Base-by-base conservation (phyloP, 1,140 invertebrate genomes). In the Gryon sp. region DNA sequence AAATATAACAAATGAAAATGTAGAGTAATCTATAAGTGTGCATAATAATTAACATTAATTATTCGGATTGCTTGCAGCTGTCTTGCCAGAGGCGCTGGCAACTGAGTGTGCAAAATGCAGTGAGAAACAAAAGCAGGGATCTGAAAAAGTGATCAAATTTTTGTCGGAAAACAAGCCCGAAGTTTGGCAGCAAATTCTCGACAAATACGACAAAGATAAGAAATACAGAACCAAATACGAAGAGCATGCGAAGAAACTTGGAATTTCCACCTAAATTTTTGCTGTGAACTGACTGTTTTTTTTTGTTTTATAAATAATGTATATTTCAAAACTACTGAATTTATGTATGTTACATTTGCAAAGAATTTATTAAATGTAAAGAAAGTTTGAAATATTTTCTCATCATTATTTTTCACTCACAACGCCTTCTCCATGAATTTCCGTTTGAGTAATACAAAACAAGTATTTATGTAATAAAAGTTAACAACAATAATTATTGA, bases 71-170 rank as follows among this genome's bases (percentile, higher is more conserved):
- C 78, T 80, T 82, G 12, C 80, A 90, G 91, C 84, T n/a, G 40
- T 89, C 1, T 80, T 94, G 0, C 88, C 90, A 4, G 92, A 93
- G 24, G 93, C 92, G 1, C 63, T 93, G 4, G 84, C 90, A 62
- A 92, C 90, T 0, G 90, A 90, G 2, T 94, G 93, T 73, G 74
- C 57, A 5, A 93, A 92, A 81, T 93, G 93, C 62, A 91, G 89
- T 15, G 88, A 91, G 1, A 87, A 84, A 14, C 93, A 94, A 73
- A 89, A 86, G 34, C 72, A 88, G 0, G 89, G 89, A 8, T 82
- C 89, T 0, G 84, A 89, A 8, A 91, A 90, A 68, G 88, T 92
- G 0, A 90, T 92, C 19, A 87, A 86, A 12, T 84, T 80, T 24
- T 72, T 92, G 24, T 89, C 91, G 22, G 86, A 90, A n/a, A 89